Conservation (phyloP, 2,888 invertebrate genomes). For the Mayetiola destructor region DNA sequence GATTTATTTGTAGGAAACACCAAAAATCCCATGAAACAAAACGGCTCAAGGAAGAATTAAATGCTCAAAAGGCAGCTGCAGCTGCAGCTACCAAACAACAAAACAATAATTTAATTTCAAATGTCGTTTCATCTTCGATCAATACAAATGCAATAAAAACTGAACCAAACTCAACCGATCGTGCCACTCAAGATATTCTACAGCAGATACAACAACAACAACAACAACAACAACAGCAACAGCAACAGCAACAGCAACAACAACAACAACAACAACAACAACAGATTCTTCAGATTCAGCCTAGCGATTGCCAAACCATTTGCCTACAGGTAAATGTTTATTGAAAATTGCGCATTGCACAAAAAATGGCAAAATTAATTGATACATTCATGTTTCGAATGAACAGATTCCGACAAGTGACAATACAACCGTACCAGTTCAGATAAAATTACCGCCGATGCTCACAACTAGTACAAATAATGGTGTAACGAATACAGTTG, state of each 20-base stretch:
- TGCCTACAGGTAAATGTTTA: slow-evolving; percentile 13
- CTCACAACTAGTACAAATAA: slow-evolving; percentile 23
- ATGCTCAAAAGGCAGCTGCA: slow-evolving; percentile 24
- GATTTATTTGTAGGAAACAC: no score
- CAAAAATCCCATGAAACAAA: slow-evolving; percentile 63
- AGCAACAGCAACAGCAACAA: slow-evolving; percentile 20
- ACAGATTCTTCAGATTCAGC: neutral
- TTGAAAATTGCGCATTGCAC: neutral
- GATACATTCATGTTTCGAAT: neutral
- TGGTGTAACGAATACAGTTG: slow-evolving; percentile 21
- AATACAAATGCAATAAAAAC: slow-evolving; percentile 24
- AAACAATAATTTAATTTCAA: neutral
- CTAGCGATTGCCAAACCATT: slow-evolving; percentile 15
- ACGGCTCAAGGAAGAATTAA: slow-evolving; percentile 54
- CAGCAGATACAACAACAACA: slow-evolving; percentile 22
- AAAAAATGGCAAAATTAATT: no score
- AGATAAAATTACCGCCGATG: slow-evolving; percentile 47
- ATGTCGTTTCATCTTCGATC: neutral
- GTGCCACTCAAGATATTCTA: slow-evolving; percentile 15
- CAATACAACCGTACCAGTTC: slow-evolving; percentile 46
- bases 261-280: slow-evolving; percentile 21
- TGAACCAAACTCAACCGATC: slow-evolving; percentile 23
- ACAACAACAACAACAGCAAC: slow-evolving; percentile 16
- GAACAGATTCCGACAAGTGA: slow-evolving; percentile 44
- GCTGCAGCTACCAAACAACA: neutral